Conservation (phyloP, 2,113 vertebrate species). For the Patagioenas fasciata region DNA sequence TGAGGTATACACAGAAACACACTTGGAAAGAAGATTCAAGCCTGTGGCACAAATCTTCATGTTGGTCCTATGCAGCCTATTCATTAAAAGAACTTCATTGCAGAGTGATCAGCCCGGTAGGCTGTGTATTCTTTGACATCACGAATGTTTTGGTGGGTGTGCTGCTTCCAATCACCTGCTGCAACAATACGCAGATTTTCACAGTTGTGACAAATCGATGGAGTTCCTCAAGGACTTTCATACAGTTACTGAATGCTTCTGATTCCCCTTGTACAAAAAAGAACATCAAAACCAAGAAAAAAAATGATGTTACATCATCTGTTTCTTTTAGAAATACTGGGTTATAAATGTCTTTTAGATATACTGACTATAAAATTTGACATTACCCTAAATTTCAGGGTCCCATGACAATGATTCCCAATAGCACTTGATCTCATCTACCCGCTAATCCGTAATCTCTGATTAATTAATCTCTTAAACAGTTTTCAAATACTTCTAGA, state of each 20-base stretch:
- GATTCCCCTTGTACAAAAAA: not conserved
- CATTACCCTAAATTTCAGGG: not conserved
- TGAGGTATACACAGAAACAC: not conserved
- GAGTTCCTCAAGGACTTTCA: not conserved
- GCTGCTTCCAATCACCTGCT: not conserved
- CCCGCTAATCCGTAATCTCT: not conserved
- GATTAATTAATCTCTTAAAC: conserved; percentile 9
- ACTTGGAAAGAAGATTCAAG: not conserved
- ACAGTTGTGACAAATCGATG: not conserved
- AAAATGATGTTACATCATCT: not conserved
- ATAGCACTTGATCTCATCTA: not conserved
- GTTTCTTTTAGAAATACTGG: not conserved
- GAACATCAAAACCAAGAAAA: not conserved
- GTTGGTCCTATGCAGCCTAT: not conserved
- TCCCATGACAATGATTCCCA: not conserved
- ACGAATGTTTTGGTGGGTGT: not conserved
- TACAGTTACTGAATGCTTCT: not conserved
- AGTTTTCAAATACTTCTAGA: not conserved
- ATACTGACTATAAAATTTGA: not conserved
- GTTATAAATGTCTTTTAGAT: not conserved
- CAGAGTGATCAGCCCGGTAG: not conserved
- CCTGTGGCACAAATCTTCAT: not conserved
- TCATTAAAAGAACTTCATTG: not conserved
- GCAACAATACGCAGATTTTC: not conserved
- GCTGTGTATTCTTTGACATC: not conserved